A percentile compares a stretch with the other conserved stretches of the same genome.
phyloP scores from a whole-genome alignment of 2,888 invertebrate species.

The Oligia fasciuncula region DNA sequence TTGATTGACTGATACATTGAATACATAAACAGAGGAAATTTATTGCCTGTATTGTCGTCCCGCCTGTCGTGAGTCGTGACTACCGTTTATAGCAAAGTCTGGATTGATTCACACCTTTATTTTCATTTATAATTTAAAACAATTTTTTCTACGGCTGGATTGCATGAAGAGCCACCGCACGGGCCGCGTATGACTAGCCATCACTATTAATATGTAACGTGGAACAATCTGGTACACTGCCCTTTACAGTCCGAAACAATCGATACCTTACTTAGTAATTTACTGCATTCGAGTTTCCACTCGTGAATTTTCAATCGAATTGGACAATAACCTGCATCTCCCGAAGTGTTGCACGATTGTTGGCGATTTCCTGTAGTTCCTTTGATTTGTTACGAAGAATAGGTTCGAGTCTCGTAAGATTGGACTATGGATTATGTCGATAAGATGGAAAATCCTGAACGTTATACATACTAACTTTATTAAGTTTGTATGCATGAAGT shows the following conservation, averaged over 20 bases:
- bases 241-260: slow-evolving; percentile 77
- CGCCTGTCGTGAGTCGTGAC: slow-evolving; percentile 30
- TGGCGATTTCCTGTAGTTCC: slow-evolving; percentile 41
- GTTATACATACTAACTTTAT: neutral
- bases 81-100: slow-evolving; percentile 40
- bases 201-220: slow-evolving; percentile 78
- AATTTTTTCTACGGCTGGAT: slow-evolving; percentile 32
- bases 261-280: slow-evolving; percentile 82
- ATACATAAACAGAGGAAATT: slow-evolving; percentile 31
- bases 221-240: slow-evolving; percentile 79
- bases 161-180: slow-evolving; percentile 16
- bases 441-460: slow-evolving; percentile 10
- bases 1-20: slow-evolving; percentile 55
- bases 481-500: neutral
- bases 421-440: slow-evolving; percentile 14
- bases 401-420: slow-evolving; percentile 1
- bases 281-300: slow-evolving; percentile 75
- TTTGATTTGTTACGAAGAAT: slow-evolving; percentile 28
- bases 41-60: neutral
- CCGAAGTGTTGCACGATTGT: slow-evolving; percentile 57
- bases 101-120: slow-evolving; percentile 23
- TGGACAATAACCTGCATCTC: slow-evolving; percentile 65
- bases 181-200: slow-evolving; percentile 44
- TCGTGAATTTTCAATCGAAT: slow-evolving; percentile 71
- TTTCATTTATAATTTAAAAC: slow-evolving; percentile 28